Evolutionary conservation across 1,140 invertebrate species (phyloP).

Genomic region (Piezodorus guildinii): DNA sequence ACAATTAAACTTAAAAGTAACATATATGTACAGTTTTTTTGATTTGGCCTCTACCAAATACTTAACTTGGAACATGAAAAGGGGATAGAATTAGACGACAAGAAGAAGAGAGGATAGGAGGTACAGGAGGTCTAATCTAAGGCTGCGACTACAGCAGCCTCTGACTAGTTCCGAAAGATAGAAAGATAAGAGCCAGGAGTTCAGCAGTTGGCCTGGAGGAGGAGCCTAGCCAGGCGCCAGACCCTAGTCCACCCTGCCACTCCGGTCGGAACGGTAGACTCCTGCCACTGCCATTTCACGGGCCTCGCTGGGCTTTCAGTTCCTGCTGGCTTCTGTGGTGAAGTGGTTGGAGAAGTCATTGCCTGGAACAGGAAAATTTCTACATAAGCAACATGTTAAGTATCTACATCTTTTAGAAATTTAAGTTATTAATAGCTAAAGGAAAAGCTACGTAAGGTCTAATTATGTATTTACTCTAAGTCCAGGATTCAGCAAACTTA

Average conservation of each 20-base stretch:
- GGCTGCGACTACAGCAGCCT: slow-evolving; percentile 1
- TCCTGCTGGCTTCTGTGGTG: slow-evolving; percentile 17
- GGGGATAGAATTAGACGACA: not conserved
- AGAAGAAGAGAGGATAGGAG: not conserved
- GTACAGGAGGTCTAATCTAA: slow-evolving; percentile 5
- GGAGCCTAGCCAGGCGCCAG: slow-evolving; percentile 28
- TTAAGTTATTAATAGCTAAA: too few relatives aligned
- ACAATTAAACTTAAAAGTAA: not conserved
- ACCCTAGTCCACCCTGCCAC: slow-evolving; percentile 29
- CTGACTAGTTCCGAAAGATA: not conserved
- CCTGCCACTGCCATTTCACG: slow-evolving; percentile 29
- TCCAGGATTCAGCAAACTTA: too few relatives aligned
- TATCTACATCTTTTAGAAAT: too few relatives aligned
- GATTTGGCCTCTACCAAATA: not conserved
- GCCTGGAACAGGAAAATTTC: slow-evolving; percentile 11
- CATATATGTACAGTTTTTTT: not conserved
- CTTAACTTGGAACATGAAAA: not conserved
- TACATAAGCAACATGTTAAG: too few relatives aligned
- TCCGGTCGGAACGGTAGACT: slow-evolving; percentile 26
- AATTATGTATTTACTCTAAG: too few relatives aligned
- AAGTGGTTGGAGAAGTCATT: slow-evolving; percentile 30
- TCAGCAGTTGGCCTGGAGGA: slow-evolving; percentile 29
- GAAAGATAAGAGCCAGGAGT: not conserved
- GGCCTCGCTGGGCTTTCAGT: slow-evolving; percentile 2
- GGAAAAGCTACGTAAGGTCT: too few relatives aligned